Base-by-base conservation (phyloP, 2,113 vertebrate genomes). In the Myocastor coypus region DNA sequence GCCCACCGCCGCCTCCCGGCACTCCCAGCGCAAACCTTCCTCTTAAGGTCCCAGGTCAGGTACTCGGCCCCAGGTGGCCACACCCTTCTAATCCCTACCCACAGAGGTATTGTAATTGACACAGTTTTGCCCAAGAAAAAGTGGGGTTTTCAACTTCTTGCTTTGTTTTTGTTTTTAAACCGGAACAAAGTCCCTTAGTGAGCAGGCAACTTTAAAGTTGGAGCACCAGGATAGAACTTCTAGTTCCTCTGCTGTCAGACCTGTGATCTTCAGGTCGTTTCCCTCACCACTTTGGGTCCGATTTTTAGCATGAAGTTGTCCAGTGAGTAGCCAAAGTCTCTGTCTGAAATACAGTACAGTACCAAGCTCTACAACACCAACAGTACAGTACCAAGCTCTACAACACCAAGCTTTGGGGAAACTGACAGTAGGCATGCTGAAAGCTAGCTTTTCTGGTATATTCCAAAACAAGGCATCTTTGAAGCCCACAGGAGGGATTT, bases 111-210 rank as follows among this genome's bases (percentile, higher is more conserved):
- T 0, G 0, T 64, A 34, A 59, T 80, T 50, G 73, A 78, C 66
- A 78, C 87, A 37, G 9, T 94, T 91, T 77, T 57, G 5, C 93
- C 83, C 91, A 57, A 91, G 57, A 83, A 24, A 87, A 78, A 80
- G 46, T 63, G 64, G 82, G 82, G 64, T 34, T 19, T 93, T 30
- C 42, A 14, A 16, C 34, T 40, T 28, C 71, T 68, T 95, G 59
- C 64, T 32, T 81, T 80, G 68, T 64, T 17, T 71, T 71, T 71
- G 64, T 57, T 57, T 57, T 57, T 57, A 19, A 57, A 57, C 66
- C 94, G 64, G 73, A 32, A 52, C 57, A 8, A 69, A 94, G 50
- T 61, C 52, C 87, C 59, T 77, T 13, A 17, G 10, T 34, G 55
- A 37, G 30, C 61, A 16, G 59, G 37, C 28, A 2, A 5, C 20